A percentile compares a stretch with the other conserved stretches of the same genome.
These are phyloP conservation scores for Kobus ellipsiprymnus DNA, from an alignment of 2,113 vertebrate genomes.

Conservation along the genomic window DNA sequence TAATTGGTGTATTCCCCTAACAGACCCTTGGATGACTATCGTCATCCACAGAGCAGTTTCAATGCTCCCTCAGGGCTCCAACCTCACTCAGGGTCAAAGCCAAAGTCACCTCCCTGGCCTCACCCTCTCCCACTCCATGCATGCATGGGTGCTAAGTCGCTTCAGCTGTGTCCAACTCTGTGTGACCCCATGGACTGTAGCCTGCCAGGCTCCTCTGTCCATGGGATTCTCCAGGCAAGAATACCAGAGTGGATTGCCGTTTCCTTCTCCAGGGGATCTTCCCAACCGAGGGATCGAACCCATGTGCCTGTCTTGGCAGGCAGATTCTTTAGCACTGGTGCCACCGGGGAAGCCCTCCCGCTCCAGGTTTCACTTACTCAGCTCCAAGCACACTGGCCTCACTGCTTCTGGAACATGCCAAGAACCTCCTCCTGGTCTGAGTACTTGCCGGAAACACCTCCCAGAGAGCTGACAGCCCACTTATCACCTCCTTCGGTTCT, in stretches of 20 bases:
- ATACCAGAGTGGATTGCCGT: not conserved
- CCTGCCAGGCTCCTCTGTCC: not conserved
- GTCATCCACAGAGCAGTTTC: not conserved
- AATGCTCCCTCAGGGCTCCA: not conserved
- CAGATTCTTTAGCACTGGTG: not conserved
- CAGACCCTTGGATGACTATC: not conserved
- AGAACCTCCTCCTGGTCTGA: not conserved
- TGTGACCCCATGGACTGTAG: not conserved
- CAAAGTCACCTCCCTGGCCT: not conserved
- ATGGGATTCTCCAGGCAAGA: not conserved
- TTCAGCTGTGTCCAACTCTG: not conserved
- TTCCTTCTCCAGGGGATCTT: not conserved
- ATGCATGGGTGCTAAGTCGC: not conserved
- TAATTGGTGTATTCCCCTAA: not conserved
- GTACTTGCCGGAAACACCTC: not conserved
- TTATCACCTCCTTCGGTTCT: not conserved
- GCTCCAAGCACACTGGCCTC: not conserved
- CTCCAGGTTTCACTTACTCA: not conserved
- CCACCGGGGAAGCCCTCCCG: not conserved
- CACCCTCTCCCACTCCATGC: not conserved
- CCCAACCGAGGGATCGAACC: not conserved
- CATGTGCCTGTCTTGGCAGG: not conserved
- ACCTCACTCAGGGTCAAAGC: not conserved
- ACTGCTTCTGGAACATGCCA: not conserved
- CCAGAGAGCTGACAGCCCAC: not conserved